phyloP scores from a whole-genome alignment of 2,797 vertebrate genomes.

The Silurus aristotelis region DNA sequence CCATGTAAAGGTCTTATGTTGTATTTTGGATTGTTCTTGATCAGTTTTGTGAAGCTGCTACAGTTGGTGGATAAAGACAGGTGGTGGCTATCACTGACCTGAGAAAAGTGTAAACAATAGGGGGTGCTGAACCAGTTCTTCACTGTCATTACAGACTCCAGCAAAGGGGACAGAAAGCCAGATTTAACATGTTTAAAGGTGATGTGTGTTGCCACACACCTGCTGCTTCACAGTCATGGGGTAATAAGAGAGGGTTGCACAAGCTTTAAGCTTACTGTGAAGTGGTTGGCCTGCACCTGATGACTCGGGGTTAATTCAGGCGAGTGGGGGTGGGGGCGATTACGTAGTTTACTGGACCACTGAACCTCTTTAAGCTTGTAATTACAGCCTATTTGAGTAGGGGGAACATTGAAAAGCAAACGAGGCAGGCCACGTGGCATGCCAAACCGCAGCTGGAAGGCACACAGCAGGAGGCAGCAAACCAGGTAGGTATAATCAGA shows the following conservation, averaged over 20 bases:
- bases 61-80: neutral
- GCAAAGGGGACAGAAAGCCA: conserved; percentile 68
- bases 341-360: conserved; percentile 99
- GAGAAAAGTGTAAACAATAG: conserved; percentile 17
- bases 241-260: conserved; percentile 76
- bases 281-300: conserved; percentile 98
- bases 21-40: neutral
- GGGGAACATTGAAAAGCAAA: conserved; percentile 98
- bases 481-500: conserved; percentile 73
- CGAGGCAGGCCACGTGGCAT: conserved; percentile 78
- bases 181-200: conserved; percentile 76
- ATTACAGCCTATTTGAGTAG: conserved; percentile 99
- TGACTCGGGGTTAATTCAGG: conserved; percentile 98
- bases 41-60: neutral
- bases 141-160: conserved; percentile 53
- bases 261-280: conserved; percentile 66
- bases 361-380: conserved; percentile 99
- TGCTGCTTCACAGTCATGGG: conserved; percentile 84
- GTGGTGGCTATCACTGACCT: conserved; percentile 29
- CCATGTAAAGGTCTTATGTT: neutral
- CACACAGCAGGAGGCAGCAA: neutral
- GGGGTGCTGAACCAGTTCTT: conserved; percentile 40
- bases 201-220: conserved; percentile 84
- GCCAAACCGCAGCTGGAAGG: conserved; percentile 96
- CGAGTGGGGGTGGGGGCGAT: conserved; percentile 98